Base-by-base conservation (phyloP, 2,797 vertebrate genomes). In the Acropternis orthonyx region DNA sequence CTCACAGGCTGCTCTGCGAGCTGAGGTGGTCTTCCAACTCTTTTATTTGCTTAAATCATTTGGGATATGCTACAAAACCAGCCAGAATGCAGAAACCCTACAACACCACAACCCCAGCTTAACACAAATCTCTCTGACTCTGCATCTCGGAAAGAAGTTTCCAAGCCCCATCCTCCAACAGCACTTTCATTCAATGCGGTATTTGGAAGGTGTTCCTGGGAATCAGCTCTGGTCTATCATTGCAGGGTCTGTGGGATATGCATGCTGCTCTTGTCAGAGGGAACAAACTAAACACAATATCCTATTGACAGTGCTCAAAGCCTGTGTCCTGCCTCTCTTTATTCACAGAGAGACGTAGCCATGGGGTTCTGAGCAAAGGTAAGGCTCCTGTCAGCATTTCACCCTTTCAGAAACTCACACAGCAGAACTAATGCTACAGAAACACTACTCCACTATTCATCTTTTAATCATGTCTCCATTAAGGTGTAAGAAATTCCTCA, bases 161-260 rank as follows among this genome's bases (percentile, higher is more conserved):
- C 26, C 30, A 68, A 88, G 48, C 15, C 43, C 23, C 11, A 9
- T 51, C 6, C 12, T 17, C 44, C 37, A 17, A 26, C 1, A 43
- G 5, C 17, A 51, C 8, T 13, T 74, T 44, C 56, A 68, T 49
- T 22, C 27, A 24, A 46, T 26, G 17, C 34, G 26, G 6, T 34
- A 76, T 54, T 62, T 69, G 41, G 39, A 32, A 32, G 72, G 8
- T 32, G 8, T 5, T 46, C 14, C n/a, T 39, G 39, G 26, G 36
- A 82, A 72, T 30, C 13, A 79, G 18, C 55, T 61, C 39, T 21
- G 44, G 36, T 18, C 41, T 65, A 24, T 16, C 49, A 52, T 26
- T 27, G 41, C 10, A 36, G 8, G 26, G 24, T 8, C 27, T 32
- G n/a, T 1, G 3, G 30, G 11, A 80, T 14, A 26, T 1, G 0